Evolutionary conservation across 2,113 vertebrate genomes (phyloP).

Genomic region (Martes martes): DNA sequence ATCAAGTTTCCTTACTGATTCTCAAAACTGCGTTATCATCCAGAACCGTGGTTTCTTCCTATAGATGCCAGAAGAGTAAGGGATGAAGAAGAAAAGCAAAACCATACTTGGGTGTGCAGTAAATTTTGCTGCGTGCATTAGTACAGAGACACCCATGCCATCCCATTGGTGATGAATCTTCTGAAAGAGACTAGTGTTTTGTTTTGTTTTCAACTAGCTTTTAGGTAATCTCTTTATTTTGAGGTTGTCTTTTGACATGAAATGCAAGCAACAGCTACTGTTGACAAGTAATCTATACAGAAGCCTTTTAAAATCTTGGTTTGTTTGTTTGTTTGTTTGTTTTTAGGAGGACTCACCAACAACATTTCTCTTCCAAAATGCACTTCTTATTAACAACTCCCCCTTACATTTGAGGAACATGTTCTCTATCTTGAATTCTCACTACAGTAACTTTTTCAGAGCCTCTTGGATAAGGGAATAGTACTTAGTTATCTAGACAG

Average conservation of each 20-base stretch:
- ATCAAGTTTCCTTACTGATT: conserved; percentile 44
- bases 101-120: conserved; percentile 42
- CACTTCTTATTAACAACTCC: conserved; percentile 29
- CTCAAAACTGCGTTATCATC: conserved; percentile 53
- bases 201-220: conserved; percentile 13
- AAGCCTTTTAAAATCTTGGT: conserved; percentile 37
- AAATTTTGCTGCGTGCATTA: conserved; percentile 67
- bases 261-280: conserved; percentile 39
- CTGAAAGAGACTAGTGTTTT: conserved; percentile 22
- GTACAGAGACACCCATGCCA: neutral
- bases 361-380: conserved; percentile 47
- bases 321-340: neutral
- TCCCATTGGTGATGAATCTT: conserved; percentile 13
- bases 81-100: conserved; percentile 58
- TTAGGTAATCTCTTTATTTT: conserved; percentile 59
- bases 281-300: conserved; percentile 61
- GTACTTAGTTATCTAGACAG: conserved; percentile 22
- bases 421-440: conserved; percentile 37
- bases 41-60: conserved; percentile 52
- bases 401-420: neutral
- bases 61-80: conserved; percentile 67
- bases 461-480: conserved; percentile 46
- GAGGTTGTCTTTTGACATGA: conserved; percentile 60
- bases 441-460: neutral
- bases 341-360: conserved; percentile 4